These are phyloP conservation scores for Zoanthus gigantus DNA, from an alignment of 92 coral and sea anemone species.

Conservation along the genomic window DNA sequence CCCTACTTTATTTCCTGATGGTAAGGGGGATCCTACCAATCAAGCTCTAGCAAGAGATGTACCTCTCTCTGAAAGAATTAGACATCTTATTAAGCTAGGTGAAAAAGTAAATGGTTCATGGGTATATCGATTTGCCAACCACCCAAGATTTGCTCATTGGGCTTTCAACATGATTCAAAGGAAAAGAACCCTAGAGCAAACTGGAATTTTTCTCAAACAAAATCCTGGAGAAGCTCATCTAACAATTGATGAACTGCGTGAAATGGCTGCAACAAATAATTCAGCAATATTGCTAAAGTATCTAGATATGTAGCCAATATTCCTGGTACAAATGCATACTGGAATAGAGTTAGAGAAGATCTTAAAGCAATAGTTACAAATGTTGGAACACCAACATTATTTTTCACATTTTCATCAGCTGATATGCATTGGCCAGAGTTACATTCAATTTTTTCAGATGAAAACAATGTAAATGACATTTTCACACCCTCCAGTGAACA, in stretches of 20 bases:
- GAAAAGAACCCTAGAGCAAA: constrained; percentile 56
- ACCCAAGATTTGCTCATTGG: constrained; percentile 44
- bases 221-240: constrained; percentile 29
- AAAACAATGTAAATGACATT: neutral
- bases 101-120: constrained; percentile 44
- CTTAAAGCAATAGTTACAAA: no score
- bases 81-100: constrained; percentile 51
- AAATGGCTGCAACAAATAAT: constrained; percentile 44
- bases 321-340: constrained; percentile 60
- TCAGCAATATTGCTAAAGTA: constrained; percentile 35
- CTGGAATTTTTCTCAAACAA: neutral
- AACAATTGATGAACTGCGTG: constrained; percentile 53
- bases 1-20: constrained; percentile 49
- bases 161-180: constrained; percentile 58
- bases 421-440: neutral
- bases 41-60: neutral
- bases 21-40: neutral
- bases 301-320: constrained; percentile 52
- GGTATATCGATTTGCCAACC: constrained; percentile 52
- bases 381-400: constrained; percentile 37
- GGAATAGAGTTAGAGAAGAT: neutral
- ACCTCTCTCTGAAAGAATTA: constrained; percentile 35
- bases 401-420: constrained; percentile 1
- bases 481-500: constrained; percentile 34
- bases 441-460: constrained; percentile 2